Base-by-base conservation (phyloP, 2,113 vertebrate species). In the Paracanthobrama guichenoti region DNA sequence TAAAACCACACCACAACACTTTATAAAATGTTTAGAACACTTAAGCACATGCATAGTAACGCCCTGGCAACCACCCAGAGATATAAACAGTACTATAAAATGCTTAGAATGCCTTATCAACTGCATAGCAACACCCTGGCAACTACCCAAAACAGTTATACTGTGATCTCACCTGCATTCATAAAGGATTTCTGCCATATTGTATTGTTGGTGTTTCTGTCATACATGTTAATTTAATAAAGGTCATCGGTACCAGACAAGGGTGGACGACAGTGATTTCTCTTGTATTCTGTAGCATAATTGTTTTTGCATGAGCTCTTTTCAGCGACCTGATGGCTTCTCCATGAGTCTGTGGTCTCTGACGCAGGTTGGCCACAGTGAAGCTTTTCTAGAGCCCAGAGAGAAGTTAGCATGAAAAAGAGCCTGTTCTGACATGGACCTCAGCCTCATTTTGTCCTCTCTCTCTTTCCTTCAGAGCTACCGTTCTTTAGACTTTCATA, bases 341-440 rank as follows among this genome's bases (percentile, higher is more conserved):
- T 76, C 59, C 81, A 66, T 84, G 64, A 72, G 57, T 57, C 31
- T 77, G 14, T 10, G 39, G 14, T 73, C 42, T 74, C 16, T 75
- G 69, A 77, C 82, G 12, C 81, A 83, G 87, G 81, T 83, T 75
- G 35, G n/a, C 81, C 82, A 22, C 73, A 28, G 77, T 66, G 39
- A 75, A 55, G 78, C 67, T 66, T 80, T 81, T 60, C n/a, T 69
- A 60, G 28, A 76, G 57, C 69, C 16, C 59, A 79, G 76, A 66
- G 66, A 31, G 64, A 71, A 10, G 76, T 67, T 48, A 60, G 80
- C 62, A 84, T 53, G 53, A 67, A 57, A 83, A 86, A 78, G 75
- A 66, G 74, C 74, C 46, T 9, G 10, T n/a, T 35, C 81, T 76
- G 84, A 77, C 62, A 76, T 24, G 83, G 77, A 88, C 84, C 81